Base-by-base conservation (phyloP, 1,140 invertebrate genomes). In the Drosophila aff. region DNA sequence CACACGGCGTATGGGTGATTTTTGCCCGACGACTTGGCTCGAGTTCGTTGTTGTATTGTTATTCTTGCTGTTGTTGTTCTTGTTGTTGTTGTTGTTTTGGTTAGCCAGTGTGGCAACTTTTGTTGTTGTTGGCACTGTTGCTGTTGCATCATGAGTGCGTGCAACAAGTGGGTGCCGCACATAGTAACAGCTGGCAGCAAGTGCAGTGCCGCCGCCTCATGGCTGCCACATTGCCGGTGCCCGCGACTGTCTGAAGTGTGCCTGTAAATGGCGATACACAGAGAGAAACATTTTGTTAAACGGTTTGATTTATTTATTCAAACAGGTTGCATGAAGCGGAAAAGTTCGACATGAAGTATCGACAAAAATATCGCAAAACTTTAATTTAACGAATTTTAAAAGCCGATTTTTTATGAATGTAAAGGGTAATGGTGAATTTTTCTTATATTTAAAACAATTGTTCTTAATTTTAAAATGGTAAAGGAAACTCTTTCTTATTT, bases 91-190 rank as follows among this genome's bases (percentile, higher is more conserved):
- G 47, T 33, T 31, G 58, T 15, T 71, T 76, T 49, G 53, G 31
- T 33, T 23, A 9, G 33, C 52, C 52, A 55, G 15, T 11, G 36
- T 36, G 23, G 44, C 36, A 36, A 38, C 23, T 36, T 11, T 11
- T 55, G 36, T 10, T 63, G 78, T 11, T 57, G 74, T 41, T 64
- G 68, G 63, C 75, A 79, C 58, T 72, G 75, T 11, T 60, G 74
- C 44, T 68, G 76, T 73, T 79, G 81, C 66, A 80, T 85, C 72
- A 80, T 77, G 78, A 72, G 65, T 40, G 72, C 72, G 65, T 86
- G 83, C 83, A 87, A 87, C 83, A 87, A 87, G 83, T 87, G 83
- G 76, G 2, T 11, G 53, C 80, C 76, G 72, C 68, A 46, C 83
- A 83, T 82, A 47, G 52, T 80, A 60, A 58, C 72, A 82, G 67